Evolutionary conservation across 2,797 vertebrate genomes (phyloP).

Genomic region (Sebastes taczanowskii): DNA sequence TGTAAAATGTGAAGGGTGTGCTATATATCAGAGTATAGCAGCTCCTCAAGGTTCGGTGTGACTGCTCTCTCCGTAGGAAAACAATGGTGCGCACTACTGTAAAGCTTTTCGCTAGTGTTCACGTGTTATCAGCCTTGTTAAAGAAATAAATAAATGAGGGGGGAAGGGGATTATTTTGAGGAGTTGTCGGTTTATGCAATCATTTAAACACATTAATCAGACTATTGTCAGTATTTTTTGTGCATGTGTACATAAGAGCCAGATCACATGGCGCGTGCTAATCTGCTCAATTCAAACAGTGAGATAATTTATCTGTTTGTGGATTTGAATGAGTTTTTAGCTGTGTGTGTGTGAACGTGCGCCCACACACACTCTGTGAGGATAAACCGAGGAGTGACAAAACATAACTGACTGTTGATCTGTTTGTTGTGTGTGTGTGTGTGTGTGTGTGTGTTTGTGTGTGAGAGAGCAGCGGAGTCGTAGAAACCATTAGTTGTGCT

Average conservation of each 20-base stretch:
- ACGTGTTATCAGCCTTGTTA: background rate
- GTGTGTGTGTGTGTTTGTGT: background rate
- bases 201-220: slow-evolving; percentile 19
- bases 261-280: slow-evolving; percentile 2
- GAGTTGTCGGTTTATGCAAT: slow-evolving; percentile 3
- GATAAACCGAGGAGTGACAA: slow-evolving; percentile 45
- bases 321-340: slow-evolving; percentile 36
- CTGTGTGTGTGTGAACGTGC: slow-evolving; percentile 4
- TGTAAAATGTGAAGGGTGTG: background rate
- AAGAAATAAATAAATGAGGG: background rate
- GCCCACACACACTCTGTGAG: background rate
- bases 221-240: slow-evolving; percentile 22
- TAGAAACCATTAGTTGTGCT: slow-evolving; percentile 32
- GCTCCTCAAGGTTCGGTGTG: background rate
- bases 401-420: slow-evolving; percentile 42
- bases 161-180: background rate
- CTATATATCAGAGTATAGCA: background rate
- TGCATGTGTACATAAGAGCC: slow-evolving; percentile 11
- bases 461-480: slow-evolving; percentile 9
- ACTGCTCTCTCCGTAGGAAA: background rate
- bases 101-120: background rate
- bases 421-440: slow-evolving; percentile 7
- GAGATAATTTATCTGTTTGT: slow-evolving; percentile 20
- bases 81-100: background rate
- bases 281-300: slow-evolving; percentile 37